A percentile compares a stretch with the other conserved stretches of the same genome.
Evolutionary conservation across 2,113 vertebrate species (phyloP).

Genomic region (Phalacrocorax pelagicus): DNA sequence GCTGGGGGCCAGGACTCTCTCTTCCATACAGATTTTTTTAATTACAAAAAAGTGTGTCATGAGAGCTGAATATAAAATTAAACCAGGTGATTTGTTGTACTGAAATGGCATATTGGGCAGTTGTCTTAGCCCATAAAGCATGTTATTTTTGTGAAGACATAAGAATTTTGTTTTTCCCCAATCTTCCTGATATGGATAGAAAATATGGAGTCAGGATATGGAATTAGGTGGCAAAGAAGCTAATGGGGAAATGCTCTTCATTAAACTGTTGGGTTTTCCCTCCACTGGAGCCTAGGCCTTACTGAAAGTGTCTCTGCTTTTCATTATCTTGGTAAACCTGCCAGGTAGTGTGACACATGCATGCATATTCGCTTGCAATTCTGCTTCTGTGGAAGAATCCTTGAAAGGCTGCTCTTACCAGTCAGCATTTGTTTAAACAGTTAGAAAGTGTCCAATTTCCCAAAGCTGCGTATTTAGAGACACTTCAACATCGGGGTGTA

Average conservation of each 20-base stretch:
- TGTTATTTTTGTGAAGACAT: neutral
- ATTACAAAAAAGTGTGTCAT: neutral
- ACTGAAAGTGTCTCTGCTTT: neutral
- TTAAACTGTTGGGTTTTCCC: neutral
- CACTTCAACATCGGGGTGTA: neutral
- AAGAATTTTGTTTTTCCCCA: neutral
- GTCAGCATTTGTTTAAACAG: neutral
- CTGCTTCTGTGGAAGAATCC: neutral
- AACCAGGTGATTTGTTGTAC: neutral
- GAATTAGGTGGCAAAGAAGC: neutral
- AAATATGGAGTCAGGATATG: neutral
- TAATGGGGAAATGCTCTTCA: neutral
- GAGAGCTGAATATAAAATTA: neutral
- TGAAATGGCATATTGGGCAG: neutral
- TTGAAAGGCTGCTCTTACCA: neutral
- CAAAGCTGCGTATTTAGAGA: neutral
- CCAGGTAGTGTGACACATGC: accelerated
- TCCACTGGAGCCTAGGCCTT: neutral
- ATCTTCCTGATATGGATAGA: neutral
- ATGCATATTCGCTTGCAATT: neutral
- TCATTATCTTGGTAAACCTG: neutral
- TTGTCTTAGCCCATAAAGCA: neutral
- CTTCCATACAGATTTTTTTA: neutral
- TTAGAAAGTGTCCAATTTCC: neutral
- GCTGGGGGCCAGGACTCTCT: neutral